Base-by-base conservation (phyloP, 2,113 vertebrate species). In the Amphilophus citrinellus region DNA sequence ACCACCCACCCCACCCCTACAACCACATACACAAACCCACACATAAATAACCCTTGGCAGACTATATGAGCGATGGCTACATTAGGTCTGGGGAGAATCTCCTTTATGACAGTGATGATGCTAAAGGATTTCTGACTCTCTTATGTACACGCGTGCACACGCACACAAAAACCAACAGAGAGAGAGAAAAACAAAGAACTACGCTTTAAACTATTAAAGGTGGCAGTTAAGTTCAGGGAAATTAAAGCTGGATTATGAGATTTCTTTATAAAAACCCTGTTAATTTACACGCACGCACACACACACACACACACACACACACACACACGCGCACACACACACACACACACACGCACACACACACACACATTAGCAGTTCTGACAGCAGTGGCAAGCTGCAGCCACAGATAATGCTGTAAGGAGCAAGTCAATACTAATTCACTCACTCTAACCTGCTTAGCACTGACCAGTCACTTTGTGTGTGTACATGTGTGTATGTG, bases 401-500 rank as follows among this genome's bases (percentile, higher is more conserved):
- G 91, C 90, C 87, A 84, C 90, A 89, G 91, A 93, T 89, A 92
- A 92, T 90, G 89, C 88, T 80, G 88, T 93, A 88, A 92, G 89
- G 44, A 84, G 71, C 68, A 59, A 86, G 75, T 95, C 94, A 87
- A 94, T 94, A 83, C 93, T 94, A 95, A 94, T 90, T 80, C 89
- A 86, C 80, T 94, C 79, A 83, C 30, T 7, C 80, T 94, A 94
- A 95, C 94, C 88, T 85, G 88, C 73, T 94, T 95, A 94, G 91
- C 85, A 92, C 89, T 92, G 94, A 93, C 88, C 92, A 90, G 85
- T 87, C 86, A 85, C 81, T 85, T 80, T 89, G 61, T 59, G 77
- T 89, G 78, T 85, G 81, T 76, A 61, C 68, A 57, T 61, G 62
- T 60, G 62, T 82, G 53, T 61, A 32, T 61, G 63, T 44, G 63